Conservation (phyloP, 2,888 invertebrate species). For the Venustoraphidia nigricollis region DNA sequence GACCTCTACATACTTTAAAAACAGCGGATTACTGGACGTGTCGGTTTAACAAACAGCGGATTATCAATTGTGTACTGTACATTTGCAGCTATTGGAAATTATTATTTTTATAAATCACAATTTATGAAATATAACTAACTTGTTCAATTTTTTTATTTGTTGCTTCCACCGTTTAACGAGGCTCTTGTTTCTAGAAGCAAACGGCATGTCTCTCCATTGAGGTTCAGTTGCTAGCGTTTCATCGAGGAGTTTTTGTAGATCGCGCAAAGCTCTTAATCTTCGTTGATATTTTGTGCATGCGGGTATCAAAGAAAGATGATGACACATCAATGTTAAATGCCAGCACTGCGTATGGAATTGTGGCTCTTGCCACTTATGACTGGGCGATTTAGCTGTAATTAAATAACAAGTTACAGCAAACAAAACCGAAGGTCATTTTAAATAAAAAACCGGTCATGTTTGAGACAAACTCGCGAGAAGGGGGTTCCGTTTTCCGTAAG, state of each 20-base stretch:
- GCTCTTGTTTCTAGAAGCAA: conserved; percentile 64
- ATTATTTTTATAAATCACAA: too few relatives aligned
- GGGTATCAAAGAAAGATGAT: conserved; percentile 83
- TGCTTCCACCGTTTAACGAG: conserved; percentile 76
- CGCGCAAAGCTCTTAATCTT: conserved; percentile 59
- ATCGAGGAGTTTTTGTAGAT: conserved; percentile 75
- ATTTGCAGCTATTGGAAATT: background rate
- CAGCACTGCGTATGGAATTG: conserved; percentile 96
- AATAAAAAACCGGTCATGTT: background rate
- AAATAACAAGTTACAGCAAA: too few relatives aligned
- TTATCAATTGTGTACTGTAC: too few relatives aligned
- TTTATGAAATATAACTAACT: conserved; percentile 25
- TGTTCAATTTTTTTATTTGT: conserved; percentile 62
- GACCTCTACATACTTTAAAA: too few relatives aligned
- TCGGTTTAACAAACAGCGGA: too few relatives aligned
- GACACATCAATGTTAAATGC: conserved; percentile 89
- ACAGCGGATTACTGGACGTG: too few relatives aligned
- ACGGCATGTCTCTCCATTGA: conserved; percentile 65
- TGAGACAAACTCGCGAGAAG: too few relatives aligned
- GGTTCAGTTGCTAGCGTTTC: conserved; percentile 68
- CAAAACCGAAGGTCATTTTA: too few relatives aligned
- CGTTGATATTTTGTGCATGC: conserved; percentile 73
- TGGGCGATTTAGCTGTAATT: conserved; percentile 15
- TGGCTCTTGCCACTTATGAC: conserved; percentile 53
- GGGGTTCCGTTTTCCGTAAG: too few relatives aligned